Conservation (phyloP, 2,797 vertebrate species). For the Acanthurus tractus region DNA sequence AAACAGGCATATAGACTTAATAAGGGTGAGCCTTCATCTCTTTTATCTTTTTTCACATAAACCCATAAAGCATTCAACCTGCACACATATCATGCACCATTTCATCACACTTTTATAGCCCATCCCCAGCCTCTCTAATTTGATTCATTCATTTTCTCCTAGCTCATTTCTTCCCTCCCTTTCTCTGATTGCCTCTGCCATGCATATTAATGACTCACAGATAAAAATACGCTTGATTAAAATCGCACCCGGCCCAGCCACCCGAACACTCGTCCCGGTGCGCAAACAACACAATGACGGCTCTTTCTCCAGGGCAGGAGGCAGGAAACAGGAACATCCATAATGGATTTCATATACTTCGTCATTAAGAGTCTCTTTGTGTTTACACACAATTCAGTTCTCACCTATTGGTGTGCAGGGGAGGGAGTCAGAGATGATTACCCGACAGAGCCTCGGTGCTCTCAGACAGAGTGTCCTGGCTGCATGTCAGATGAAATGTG, state of each 20-base stretch:
- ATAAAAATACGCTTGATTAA: slow-evolving; percentile 80
- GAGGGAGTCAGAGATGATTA: slow-evolving; percentile 67
- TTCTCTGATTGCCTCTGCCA: slow-evolving; percentile 56
- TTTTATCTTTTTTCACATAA: slow-evolving; percentile 30
- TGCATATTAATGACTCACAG: slow-evolving; percentile 77
- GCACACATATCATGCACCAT: slow-evolving; percentile 61
- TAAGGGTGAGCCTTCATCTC: slow-evolving; percentile 9
- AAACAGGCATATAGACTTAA: slow-evolving; percentile 4
- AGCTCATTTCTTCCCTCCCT: slow-evolving; percentile 64
- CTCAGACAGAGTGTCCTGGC: slow-evolving; percentile 47
- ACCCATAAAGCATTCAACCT: slow-evolving; percentile 53
- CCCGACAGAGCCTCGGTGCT: slow-evolving; percentile 26
- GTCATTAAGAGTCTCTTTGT: slow-evolving; percentile 69
- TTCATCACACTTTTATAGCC: slow-evolving; percentile 64
- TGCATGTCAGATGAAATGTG: slow-evolving; percentile 61
- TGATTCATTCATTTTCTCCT: slow-evolving; percentile 76
- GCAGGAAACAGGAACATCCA: slow-evolving; percentile 66
- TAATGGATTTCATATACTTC: slow-evolving; percentile 73
- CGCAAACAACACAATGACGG: slow-evolving; percentile 48
- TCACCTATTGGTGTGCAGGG: slow-evolving; percentile 69
- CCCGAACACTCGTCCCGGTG: slow-evolving; percentile 28
- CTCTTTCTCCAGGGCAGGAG: slow-evolving; percentile 61
- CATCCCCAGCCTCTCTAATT: slow-evolving; percentile 62
- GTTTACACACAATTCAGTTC: slow-evolving; percentile 61
- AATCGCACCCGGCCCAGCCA: slow-evolving; percentile 65